Evolutionary conservation across 2,113 vertebrate species (phyloP).

Genomic region (Girardinichthys multiradiatus): DNA sequence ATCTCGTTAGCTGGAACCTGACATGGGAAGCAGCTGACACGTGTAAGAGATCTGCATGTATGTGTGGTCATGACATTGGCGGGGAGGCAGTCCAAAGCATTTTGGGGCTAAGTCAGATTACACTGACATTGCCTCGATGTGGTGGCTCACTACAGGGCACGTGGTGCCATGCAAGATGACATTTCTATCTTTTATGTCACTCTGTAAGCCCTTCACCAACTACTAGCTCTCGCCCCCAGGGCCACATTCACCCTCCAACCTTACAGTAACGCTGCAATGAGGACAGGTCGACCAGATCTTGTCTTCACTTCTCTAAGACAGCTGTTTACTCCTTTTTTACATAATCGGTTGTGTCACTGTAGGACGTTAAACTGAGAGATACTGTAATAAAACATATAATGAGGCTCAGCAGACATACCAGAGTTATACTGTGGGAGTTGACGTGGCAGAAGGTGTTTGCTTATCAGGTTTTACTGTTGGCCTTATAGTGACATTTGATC

Average conservation of each 20-base stretch:
- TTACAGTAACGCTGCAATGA: slow-evolving; percentile 61
- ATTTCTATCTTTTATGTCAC: slow-evolving; percentile 75
- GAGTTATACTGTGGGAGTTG: slow-evolving; percentile 1
- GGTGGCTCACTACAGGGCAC: slow-evolving; percentile 60
- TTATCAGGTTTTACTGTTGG: slow-evolving; percentile 42
- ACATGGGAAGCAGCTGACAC: slow-evolving; percentile 54
- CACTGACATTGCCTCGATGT: slow-evolving; percentile 63
- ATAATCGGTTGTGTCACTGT: slow-evolving; percentile 63
- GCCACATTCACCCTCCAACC: slow-evolving; percentile 73
- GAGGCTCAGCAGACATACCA: slow-evolving; percentile 23
- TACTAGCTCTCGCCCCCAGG: slow-evolving; percentile 47
- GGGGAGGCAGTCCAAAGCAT: slow-evolving; percentile 31
- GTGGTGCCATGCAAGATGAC: slow-evolving; percentile 64
- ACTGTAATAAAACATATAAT: slow-evolving; percentile 38
- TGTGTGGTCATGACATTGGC: not conserved
- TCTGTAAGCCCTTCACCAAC: slow-evolving; percentile 60
- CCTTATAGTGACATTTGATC: slow-evolving; percentile 69
- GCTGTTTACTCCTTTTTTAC: slow-evolving; percentile 68
- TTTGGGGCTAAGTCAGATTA: slow-evolving; percentile 62
- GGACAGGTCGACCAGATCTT: slow-evolving; percentile 48
- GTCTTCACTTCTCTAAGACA: slow-evolving; percentile 25
- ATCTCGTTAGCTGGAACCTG: slow-evolving; percentile 56
- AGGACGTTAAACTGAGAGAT: slow-evolving; percentile 41
- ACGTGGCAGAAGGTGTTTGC: slow-evolving; percentile 25
- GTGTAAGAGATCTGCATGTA: slow-evolving; percentile 42